Base-by-base conservation (phyloP, 1,140 invertebrate genomes). In the Cyclina sinensis region DNA sequence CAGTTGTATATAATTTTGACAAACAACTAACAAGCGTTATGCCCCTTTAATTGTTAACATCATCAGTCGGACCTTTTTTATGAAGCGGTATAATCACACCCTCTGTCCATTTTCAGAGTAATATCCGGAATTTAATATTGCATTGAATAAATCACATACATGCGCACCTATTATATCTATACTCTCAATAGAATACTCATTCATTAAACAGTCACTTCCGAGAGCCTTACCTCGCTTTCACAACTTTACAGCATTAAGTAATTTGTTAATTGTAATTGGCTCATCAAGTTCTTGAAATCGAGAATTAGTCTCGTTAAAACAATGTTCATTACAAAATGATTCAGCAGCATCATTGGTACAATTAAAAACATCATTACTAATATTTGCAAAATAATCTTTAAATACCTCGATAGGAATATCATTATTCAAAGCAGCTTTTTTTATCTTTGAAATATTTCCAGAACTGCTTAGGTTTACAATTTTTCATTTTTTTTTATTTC, bases 31-130 rank as follows among this genome's bases (percentile, higher is more conserved):
- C n/a, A n/a, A n/a, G n/a, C n/a, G n/a, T 7, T 12, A 27, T 59
- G 18, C 57, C 57, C n/a, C 57, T 59, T 5, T 91, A 89, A 83
- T 83, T 91, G 30, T 86, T 82, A 2, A 65, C 30, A 35, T 82
- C 78, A 78, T 88, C 48, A n/a, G n/a, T n/a, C n/a, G n/a, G n/a
- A n/a, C n/a, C n/a, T n/a, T n/a, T n/a, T n/a, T n/a, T n/a, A n/a
- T n/a, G n/a, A n/a, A n/a, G n/a, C n/a, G n/a, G n/a, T n/a, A n/a
- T n/a, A n/a, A n/a, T n/a, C n/a, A n/a, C n/a, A n/a, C n/a, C n/a
- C n/a, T n/a, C n/a, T n/a, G n/a, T n/a, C n/a, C n/a, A n/a, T n/a
- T n/a, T n/a, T n/a, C n/a, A n/a, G n/a, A n/a, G n/a, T n/a, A n/a
- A n/a, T n/a, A n/a, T n/a, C n/a, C n/a, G n/a, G n/a, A n/a, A n/a